Evolutionary conservation across 2,888 invertebrate genomes (phyloP), one percentile per base, ranked within the genome.

Genomic region (Sipunculus nudus): DNA sequence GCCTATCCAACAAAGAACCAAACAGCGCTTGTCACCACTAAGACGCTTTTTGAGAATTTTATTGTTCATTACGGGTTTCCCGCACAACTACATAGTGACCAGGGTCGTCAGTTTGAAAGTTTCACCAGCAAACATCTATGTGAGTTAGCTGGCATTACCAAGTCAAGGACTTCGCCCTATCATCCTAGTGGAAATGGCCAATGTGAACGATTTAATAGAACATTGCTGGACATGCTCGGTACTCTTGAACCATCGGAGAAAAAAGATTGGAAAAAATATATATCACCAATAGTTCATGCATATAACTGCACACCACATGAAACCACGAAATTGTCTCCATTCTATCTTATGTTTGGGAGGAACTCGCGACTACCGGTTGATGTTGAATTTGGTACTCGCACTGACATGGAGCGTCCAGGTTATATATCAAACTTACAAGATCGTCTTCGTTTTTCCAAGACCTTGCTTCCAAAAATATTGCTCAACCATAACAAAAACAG

Each of bases 191-290:
- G 65, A 25, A 69, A 70, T 38, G 53, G 59, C 2, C 61, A 68
- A 19, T 69, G 69, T 47, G 65, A 73, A 56, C 31, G 69, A 6
- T 71, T 73, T 45, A 69, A 72, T 53, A 13, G 67, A 2, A 67
- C 67, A 2, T 28, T 71, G 10, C 67, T 65, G 25, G 50, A 68
- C 25, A 46, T 70, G 41, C 39, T 71, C 3, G 46, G 61, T 1
- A 61, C 64, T 13, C 48, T 71, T 3, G 45, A 53, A 28, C 49
- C 53, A 35, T 50, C 55, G n/a, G 10, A 61, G 35, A 70, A 69
- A 48, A 19, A 40, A 6, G 53, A 58, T 25, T 71, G 68, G 69
- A 62, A 66, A 1, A 47, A 59, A n/a, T 53, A 58, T 19, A 29
- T 71, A 19, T 62, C 61, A 13, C 52, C 59, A 39, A 31, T 68